Evolutionary conservation across 2,113 vertebrate genomes (phyloP).

Genomic region (Nycticryphes semicollaris): DNA sequence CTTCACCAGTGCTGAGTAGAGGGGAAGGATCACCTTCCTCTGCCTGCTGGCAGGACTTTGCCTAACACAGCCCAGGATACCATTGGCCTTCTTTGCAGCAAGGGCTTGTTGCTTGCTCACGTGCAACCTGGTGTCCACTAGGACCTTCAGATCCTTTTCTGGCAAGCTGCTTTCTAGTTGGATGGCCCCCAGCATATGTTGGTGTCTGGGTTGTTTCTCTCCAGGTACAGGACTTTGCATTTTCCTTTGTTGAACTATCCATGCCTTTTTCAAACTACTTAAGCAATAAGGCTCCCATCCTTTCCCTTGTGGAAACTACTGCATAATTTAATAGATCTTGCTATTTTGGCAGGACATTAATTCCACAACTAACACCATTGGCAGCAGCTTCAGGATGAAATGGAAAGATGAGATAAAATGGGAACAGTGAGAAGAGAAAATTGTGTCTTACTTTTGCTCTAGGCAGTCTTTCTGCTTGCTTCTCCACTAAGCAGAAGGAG

Average conservation of each 20-base stretch:
- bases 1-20: background rate
- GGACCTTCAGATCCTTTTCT: background rate
- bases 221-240: background rate
- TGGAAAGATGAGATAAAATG: constrained; percentile 38
- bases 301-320: background rate
- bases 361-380: background rate
- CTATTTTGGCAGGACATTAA: constrained; percentile 42
- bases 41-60: background rate
- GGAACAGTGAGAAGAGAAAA: constrained; percentile 22
- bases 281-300: background rate
- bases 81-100: background rate
- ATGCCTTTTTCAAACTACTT: background rate
- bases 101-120: background rate
- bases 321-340: constrained; percentile 43
- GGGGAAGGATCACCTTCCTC: background rate
- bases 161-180: background rate
- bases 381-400: constrained; percentile 30
- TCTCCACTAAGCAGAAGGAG: background rate
- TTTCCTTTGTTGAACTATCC: background rate
- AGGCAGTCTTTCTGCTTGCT: background rate
- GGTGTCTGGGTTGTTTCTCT: background rate
- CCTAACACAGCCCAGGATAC: background rate
- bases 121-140: background rate
- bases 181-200: background rate
- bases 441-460: constrained; percentile 32